Percentiles rank a stretch among this genome's conserved stretches.
Conservation (phyloP, 2,797 vertebrate genomes). For the Coregonus sp. region DNA sequence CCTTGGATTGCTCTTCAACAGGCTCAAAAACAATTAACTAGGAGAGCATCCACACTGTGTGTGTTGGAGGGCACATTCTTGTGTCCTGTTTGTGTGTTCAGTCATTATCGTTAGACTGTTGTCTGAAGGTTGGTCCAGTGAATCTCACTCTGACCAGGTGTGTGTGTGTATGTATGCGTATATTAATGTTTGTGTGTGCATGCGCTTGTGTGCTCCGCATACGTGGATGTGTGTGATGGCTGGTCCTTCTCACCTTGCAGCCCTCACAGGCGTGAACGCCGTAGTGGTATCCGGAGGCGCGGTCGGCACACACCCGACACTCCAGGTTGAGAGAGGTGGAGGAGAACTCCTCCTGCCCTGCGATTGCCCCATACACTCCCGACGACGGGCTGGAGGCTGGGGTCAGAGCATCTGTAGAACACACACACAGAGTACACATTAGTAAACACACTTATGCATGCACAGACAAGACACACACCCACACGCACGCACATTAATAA, state of each 20-base stretch:
- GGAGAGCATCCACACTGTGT: slow-evolving; percentile 25
- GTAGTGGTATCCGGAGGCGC: slow-evolving; percentile 95
- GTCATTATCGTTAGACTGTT: not conserved
- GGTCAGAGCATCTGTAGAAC: slow-evolving; percentile 83
- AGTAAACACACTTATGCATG: too few relatives aligned
- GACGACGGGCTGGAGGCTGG: slow-evolving; percentile 92
- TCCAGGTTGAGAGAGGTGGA: slow-evolving; percentile 81
- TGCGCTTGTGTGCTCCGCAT: not conserved
- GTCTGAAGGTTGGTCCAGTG: too few relatives aligned
- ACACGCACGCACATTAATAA: slow-evolving; percentile 2
- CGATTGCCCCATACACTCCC: slow-evolving; percentile 63
- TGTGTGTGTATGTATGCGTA: not conserved
- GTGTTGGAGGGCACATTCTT: too few relatives aligned
- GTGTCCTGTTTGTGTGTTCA: not conserved
- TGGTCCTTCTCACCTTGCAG: slow-evolving; percentile 85
- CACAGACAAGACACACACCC: not conserved
- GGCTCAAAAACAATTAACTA: slow-evolving; percentile 60
- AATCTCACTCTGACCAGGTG: not conserved
- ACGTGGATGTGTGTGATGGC: not conserved
- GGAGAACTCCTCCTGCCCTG: slow-evolving; percentile 66
- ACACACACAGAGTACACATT: not conserved
- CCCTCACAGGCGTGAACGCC: slow-evolving; percentile 97
- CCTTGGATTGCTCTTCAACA: slow-evolving; percentile 47
- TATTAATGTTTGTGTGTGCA: not conserved
- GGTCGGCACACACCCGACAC: slow-evolving; percentile 93